Evolutionary conservation across 92 coral and sea anemone species (phyloP), one percentile per base, ranked within the genome.

Genomic region (Porites rus): DNA sequence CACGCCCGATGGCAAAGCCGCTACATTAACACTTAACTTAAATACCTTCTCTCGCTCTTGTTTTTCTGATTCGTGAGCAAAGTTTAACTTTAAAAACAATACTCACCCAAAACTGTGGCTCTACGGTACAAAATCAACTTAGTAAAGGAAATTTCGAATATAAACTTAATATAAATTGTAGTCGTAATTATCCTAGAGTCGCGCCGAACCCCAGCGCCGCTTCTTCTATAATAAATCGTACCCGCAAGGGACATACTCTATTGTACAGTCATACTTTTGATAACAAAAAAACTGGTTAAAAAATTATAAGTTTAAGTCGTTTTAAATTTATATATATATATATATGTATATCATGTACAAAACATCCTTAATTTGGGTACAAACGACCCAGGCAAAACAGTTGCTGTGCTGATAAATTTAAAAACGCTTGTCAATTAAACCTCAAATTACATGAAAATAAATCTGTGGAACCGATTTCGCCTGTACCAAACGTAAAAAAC

Each of bases 361-460:
- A 80, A 80, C 67, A 76, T 51, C 65, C 65, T 51, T 65, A 64
- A 7, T 66, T 51, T 14, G 43, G 12, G 83, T 21, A 65, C 73
- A 18, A 69, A 69, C 73, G 13, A 7, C 66, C 66, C 66, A 62
- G n/a, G 66, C n/a, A 62, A 18, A 14, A 62, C n/a, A 62, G n/a
- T 7, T 20, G 17, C 53, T 4, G 24, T 2, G n/a, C 52, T 7
- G 68, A 28, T 76, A 28, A 76, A 31, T 60, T 19, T 50, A 64
- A 69, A 24, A 56, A 46, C 65, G 18, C 25, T 54, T 38, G 68
- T 54, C 85, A 81, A 38, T 38, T 38, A 21, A 52, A 69, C 77
- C 76, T 69, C 72, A 64, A 72, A 83, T 19, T 24, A 72, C 63
- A 73, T 17, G 72, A 73, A 83, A 83, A 83, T 83, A 72, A 83